Base-by-base conservation (phyloP, 2,113 vertebrate genomes). In the Craseonycteris thonglongyai region DNA sequence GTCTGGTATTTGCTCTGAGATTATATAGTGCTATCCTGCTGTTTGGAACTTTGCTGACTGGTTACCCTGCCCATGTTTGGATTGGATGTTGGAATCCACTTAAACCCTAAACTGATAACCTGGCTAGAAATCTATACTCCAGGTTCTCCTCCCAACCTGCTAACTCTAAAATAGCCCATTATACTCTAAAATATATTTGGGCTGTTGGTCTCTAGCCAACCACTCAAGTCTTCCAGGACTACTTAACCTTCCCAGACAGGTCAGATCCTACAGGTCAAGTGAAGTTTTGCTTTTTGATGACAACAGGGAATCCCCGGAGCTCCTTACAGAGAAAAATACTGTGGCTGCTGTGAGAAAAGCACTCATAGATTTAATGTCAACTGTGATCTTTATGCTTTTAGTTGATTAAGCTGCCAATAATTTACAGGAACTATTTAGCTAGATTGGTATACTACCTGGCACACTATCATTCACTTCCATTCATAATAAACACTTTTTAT, bases 321-420 rank as follows among this genome's bases (percentile, higher is more conserved):
- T 96, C 94, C 71, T 95, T 90, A 88, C 94, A 94, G 35, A 92
- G 49, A 49, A n/a, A 97, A 94, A 91, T 78, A 10, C 19, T 76
- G 51, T 56, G 88, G 88, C 51, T 82, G 11, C 76, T 84, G 19
- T 56, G 79, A 94, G 33, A 38, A 87, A 75, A 79, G 16, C 22
- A 88, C 35, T 68, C 54, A 66, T 47, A 89, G 47, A 95, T 95
- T 95, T 95, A 88, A 88, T 81, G 84, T 76, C 72, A 90, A 84
- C 91, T 90, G 81, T 92, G 54, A 94, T 96, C 47, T 96, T 95
- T 82, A 59, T 79, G 88, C 82, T 96, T 97, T 97, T 95, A 95
- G 85, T 74, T 88, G 56, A 96, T 96, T 97, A 96, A 96, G 92
- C 61, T 91, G 94, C 94, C 85, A 96, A 95, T 68, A 92, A 91